A percentile compares a stretch with the other conserved stretches of the same genome.
phyloP scores from a whole-genome alignment of 2,888 invertebrate species.

The Epirrhoe alternata region DNA sequence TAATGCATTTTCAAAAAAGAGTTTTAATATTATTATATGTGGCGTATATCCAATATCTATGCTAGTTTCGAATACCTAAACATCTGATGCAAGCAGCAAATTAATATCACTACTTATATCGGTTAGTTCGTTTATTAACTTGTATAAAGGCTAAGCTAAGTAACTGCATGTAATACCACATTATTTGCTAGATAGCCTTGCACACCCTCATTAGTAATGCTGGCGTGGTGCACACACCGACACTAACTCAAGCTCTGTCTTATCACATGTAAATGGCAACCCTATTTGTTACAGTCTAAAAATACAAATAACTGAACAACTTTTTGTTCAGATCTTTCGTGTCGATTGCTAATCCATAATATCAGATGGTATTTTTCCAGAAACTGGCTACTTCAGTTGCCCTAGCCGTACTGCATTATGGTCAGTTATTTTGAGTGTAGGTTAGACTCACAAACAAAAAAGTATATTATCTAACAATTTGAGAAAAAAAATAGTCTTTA shows the following conservation, averaged over 20 bases:
- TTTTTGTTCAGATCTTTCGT: too few relatives aligned
- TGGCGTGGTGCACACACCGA: conserved; percentile 10
- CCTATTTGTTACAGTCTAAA: conserved; percentile 16
- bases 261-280: conserved; percentile 29
- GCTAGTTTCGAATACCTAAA: not conserved
- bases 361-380: too few relatives aligned
- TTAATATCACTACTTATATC: not conserved
- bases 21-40: too few relatives aligned
- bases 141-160: conserved; percentile 14
- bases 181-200: conserved; percentile 28
- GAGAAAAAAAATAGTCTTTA: not conserved
- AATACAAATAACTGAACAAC: conserved; percentile 8
- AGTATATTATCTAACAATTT: not conserved
- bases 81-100: not conserved
- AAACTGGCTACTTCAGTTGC: too few relatives aligned
- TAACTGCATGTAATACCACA: conserved; percentile 15
- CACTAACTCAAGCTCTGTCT: conserved; percentile 20
- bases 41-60: not conserved
- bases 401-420: too few relatives aligned
- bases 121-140: conserved; percentile 14
- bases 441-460: not conserved
- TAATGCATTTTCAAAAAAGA: too few relatives aligned
- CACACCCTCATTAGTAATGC: conserved; percentile 29
- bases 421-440: too few relatives aligned
- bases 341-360: too few relatives aligned